Base-by-base conservation (phyloP, 1,140 invertebrate genomes). In the Hycleus cichorii region DNA sequence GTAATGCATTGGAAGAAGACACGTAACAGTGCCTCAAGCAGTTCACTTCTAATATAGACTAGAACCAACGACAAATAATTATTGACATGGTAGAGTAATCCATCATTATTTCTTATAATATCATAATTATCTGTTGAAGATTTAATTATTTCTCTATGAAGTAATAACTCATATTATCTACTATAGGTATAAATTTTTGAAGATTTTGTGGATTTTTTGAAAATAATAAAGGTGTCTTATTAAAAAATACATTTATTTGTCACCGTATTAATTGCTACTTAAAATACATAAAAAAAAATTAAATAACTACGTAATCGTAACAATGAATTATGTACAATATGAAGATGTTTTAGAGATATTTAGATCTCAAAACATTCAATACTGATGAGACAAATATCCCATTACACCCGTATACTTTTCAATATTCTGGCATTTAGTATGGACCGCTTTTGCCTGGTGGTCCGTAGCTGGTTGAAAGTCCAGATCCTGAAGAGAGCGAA, bases 191-290 rank as follows among this genome's bases (percentile, higher is more conserved):
- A 18, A 18, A 18, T 18, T 18, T 18, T 18, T 18, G 18, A 18
- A 18, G 18, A 18, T 18, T 18, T 18, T 18, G 18, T 18, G 18
- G 18, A 18, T 18, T 18, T 18, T 18, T 1, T 18, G 18, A 1
- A 44, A 44, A 44, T 24, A 24, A 12, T 12, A 44, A 5, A 44
- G n/a, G 4, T 44, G 43, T 24, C 5, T 44, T 24, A 11, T 12
- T 24, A 44, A 47, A 47, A 47, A 47, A 47, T 47, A 47, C 45
- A 47, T 47, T 47, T 47, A 47, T 47, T 47, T 47, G 45, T 47
- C 45, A 47, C 45, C 45, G 45, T 47, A 47, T 47, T 12, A 32
- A n/a, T 47, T 47, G 45, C 45, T 32, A 25, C n/a, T 47, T 12
- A 49, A 49, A 49, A 49, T 38, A n/a, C 38, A 49, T 38, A 5